Base-by-base conservation (phyloP, 1,140 invertebrate genomes). In the Camponotus floridanus region DNA sequence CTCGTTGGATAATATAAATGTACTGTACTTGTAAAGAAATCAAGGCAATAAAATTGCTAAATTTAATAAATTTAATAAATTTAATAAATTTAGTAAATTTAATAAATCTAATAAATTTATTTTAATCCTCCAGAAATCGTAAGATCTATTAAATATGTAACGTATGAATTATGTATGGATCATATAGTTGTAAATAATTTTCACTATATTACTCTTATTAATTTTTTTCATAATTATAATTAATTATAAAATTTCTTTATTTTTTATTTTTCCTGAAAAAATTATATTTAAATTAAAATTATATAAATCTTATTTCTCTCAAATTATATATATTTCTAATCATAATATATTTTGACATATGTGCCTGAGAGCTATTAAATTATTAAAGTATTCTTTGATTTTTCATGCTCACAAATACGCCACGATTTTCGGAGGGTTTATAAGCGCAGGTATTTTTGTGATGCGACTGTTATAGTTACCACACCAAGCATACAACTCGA, bases 381-480 rank as follows among this genome's bases (percentile, higher is more conserved):
- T 26, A 26, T 26, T 13, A 36, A 36, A 83, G 33, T 62, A 59
- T 26, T 18, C 8, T 26, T n/a, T n/a, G 21, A n/a, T 64, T 33
- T 64, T 13, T 57, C 31, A 36, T 9, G 36, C 6, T 26, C 26
- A 57, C n/a, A 68, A 21, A 68, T 33, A 31, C 11, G 21, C n/a
- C 15, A 70, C 36, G 65, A 57, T 51, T 68, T 67, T 21, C 1
- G n/a, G 61, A 51, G 33, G 42, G 70, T 3, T 64, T 26, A 39
- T 2, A 68, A 70, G 39, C 15, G 9, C 13, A 70, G 67, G 6
- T 18, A 70, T 36, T 70, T 31, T 13, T 45, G 13, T 64, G n/a
- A 67, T 26, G 36, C 84, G 48, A 31, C 67, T 51, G 65, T 86
- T 83, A 67, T 36, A 26, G 76, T 89, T 88, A 88, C 84, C 83